phyloP scores from a whole-genome alignment of 2,797 vertebrate genomes.

The Crocidura indochinensis region DNA sequence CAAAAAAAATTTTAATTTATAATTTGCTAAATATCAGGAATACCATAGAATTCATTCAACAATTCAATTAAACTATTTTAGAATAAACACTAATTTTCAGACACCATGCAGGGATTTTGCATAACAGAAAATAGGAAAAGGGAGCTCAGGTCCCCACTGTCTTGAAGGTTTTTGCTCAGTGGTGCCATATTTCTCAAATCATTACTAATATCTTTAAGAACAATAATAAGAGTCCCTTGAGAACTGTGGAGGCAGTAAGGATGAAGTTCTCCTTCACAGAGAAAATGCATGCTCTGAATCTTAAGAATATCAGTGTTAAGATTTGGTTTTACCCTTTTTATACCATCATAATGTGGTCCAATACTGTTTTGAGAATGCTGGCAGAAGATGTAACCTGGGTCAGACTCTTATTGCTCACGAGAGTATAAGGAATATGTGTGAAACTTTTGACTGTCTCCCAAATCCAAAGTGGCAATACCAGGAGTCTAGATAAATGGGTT shows the following conservation, averaged over 20 bases:
- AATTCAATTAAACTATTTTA: constrained; percentile 29
- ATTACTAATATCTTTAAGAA: constrained; percentile 41
- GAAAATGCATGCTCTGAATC: constrained; percentile 14
- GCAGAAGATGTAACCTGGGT: background rate
- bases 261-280: background rate
- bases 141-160: background rate
- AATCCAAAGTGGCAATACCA: background rate
- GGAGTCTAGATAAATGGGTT: background rate
- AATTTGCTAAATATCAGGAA: background rate
- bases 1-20: constrained; percentile 12
- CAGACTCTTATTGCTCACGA: background rate
- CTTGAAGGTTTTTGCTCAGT: background rate
- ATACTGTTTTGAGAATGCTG: background rate
- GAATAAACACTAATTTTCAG: constrained; percentile 50
- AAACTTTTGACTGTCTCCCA: background rate
- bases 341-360: background rate
- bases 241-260: background rate
- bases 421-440: background rate
- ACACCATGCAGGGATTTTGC: constrained; percentile 33
- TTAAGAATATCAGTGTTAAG: background rate
- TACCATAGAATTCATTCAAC: background rate
- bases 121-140: constrained; percentile 18
- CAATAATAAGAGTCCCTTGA: constrained; percentile 11
- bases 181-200: constrained; percentile 28
- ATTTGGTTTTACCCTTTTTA: constrained; percentile 9